Evolutionary conservation across 2,797 vertebrate genomes (phyloP).

Genomic region (Lutjanus campechanus): DNA sequence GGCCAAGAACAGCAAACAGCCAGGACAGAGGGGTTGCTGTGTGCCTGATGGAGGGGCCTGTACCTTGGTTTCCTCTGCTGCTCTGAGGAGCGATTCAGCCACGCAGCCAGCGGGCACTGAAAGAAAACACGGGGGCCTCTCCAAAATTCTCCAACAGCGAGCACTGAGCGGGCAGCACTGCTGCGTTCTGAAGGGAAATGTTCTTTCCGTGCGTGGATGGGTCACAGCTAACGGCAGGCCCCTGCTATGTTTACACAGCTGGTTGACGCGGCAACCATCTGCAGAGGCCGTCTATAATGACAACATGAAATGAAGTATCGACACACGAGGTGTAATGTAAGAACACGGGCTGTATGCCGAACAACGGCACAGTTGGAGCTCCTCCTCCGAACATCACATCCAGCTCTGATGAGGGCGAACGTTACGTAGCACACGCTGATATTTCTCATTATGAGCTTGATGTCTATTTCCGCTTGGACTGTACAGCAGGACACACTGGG

Average conservation of each 20-base stretch:
- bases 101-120: conserved; percentile 52
- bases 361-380: conserved; percentile 15
- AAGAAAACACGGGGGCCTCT: conserved; percentile 72
- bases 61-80: conserved; percentile 66
- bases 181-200: conserved; percentile 71
- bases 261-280: conserved; percentile 63
- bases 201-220: conserved; percentile 68
- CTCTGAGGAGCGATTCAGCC: conserved; percentile 74
- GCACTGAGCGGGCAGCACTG: conserved; percentile 34
- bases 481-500: background rate
- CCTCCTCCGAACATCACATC: conserved; percentile 2
- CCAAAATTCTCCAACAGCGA: conserved; percentile 43
- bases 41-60: conserved; percentile 51
- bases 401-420: conserved; percentile 13
- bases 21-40: conserved; percentile 78
- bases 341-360: conserved; percentile 5
- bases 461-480: conserved; percentile 15
- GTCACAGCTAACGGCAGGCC: conserved; percentile 49
- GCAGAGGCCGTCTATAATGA: conserved; percentile 51
- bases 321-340: conserved; percentile 26
- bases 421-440: conserved; percentile 29
- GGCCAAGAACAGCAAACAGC: conserved; percentile 79
- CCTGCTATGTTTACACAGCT: conserved; percentile 85
- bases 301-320: conserved; percentile 51
- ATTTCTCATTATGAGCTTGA: conserved; percentile 15